phyloP scores from a whole-genome alignment of 2,888 invertebrate genomes.

The Agrotis ipsilon region DNA sequence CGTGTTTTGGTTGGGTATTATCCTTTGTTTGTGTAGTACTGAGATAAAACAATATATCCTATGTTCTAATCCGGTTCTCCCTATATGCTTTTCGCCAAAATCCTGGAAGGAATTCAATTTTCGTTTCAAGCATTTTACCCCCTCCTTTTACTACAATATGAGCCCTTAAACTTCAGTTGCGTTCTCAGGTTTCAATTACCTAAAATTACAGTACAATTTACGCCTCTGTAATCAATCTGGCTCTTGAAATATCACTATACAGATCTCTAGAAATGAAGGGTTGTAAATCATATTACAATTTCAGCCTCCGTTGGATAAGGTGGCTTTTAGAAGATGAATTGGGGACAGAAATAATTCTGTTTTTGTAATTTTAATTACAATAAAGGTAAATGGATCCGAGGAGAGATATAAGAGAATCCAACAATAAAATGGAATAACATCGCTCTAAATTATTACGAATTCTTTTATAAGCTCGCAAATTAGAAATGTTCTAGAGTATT shows the following conservation, averaged over 20 bases:
- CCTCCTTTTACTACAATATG: background rate
- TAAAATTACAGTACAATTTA: conserved; percentile 22
- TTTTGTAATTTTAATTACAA: conserved; percentile 16
- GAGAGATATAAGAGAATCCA: background rate
- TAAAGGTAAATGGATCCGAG: conserved; percentile 1
- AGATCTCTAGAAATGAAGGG: conserved; percentile 15
- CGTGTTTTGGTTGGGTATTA: background rate
- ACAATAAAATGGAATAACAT: background rate
- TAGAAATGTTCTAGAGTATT: background rate
- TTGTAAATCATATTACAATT: conserved; percentile 38
- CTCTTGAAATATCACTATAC: conserved; percentile 25
- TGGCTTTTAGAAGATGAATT: conserved; percentile 3
- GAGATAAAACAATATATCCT: background rate
- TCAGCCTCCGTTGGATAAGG: conserved; percentile 3
- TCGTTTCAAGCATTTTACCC: background rate
- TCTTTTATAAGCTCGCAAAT: background rate
- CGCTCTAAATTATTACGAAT: background rate
- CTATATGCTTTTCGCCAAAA: background rate
- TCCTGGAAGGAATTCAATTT: background rate
- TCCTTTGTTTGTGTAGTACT: background rate
- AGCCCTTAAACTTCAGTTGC: background rate
- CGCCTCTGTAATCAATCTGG: conserved; percentile 5
- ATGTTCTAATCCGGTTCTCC: background rate
- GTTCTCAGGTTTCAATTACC: conserved; percentile 21
- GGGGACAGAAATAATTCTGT: background rate